Evolutionary conservation across 2,113 vertebrate genomes (phyloP), one percentile per base, ranked within the genome.

Genomic region (Shinisaurus crocodilurus): DNA sequence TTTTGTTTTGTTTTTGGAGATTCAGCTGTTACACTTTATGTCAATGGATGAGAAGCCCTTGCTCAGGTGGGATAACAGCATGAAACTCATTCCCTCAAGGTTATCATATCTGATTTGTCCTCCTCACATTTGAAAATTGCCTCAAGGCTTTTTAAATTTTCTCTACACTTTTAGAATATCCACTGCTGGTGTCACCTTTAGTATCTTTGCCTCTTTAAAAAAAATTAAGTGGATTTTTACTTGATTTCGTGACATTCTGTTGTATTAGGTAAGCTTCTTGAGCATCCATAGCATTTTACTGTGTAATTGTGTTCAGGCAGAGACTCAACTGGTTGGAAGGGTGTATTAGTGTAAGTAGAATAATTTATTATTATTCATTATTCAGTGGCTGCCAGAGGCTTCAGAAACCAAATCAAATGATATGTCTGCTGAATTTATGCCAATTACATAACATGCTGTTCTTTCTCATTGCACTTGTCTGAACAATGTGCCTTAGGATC

Each of bases 391-490:
- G 72, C 82, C 72, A 34, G 57, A 90, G 43, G 57, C 57, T 13
- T 76, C 70, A 75, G 70, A 75, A 76, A 85, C 60, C 57, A 85
- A 85, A 90, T 65, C 88, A 90, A 85, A 90, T 67, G 48, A 88
- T 88, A 50, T 43, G 50, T 77, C 57, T 89, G 20, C 16, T 67
- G 72, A 85, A 77, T 25, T 40, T 76, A 50, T 89, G 88, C 82
- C 88, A 85, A 32, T 67, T 85, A 85, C 72, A 90, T 54, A 85
- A 85, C 72, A 85, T 27, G 34, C 34, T 85, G 72, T 90, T 90
- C 70, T 50, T 77, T 54, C 34, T 85, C 40, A 65, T 10, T 65
- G 15, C 57, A 60, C 57, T 84, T 89, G 54, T 84, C 69, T 84
- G 81, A 89, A 48, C 40, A 63, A 84, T n/a, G 7, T 54, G 72